Percentiles rank a stretch among this genome's conserved stretches.
Evolutionary conservation across 64 coral and sea anemone genomes (phyloP).

Genomic region (Montipora cactus): DNA sequence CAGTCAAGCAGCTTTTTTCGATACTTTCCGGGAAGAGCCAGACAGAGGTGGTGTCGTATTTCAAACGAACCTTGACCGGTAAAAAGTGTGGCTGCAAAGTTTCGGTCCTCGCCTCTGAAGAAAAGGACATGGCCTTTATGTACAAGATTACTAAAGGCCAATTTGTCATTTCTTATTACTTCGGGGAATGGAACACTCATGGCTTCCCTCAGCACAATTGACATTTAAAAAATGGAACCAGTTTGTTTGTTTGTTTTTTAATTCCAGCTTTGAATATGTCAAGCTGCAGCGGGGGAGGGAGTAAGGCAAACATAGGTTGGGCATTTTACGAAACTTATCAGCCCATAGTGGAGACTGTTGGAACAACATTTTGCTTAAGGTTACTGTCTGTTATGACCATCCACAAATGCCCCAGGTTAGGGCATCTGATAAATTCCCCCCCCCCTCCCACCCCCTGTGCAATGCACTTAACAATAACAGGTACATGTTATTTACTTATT

Average conservation of each 20-base stretch:
- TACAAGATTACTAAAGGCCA: slow-evolving; percentile 71
- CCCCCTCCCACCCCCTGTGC: too few relatives aligned
- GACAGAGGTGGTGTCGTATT: slow-evolving; percentile 40
- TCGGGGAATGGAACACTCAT: slow-evolving; percentile 79
- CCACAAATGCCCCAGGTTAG: too few relatives aligned
- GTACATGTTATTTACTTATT: too few relatives aligned
- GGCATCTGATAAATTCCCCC: neutral
- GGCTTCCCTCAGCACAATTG: slow-evolving; percentile 51
- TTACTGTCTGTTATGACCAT: too few relatives aligned
- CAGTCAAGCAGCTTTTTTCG: slow-evolving; percentile 60
- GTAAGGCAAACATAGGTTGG: neutral
- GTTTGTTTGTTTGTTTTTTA: neutral
- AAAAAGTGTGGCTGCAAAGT: slow-evolving; percentile 53
- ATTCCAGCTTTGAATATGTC: neutral
- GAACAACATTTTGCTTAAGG: too few relatives aligned
- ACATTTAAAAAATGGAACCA: neutral
- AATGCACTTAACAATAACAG: too few relatives aligned
- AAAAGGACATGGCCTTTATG: slow-evolving; percentile 68
- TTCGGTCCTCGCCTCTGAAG: slow-evolving; percentile 61
- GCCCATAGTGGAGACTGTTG: too few relatives aligned
- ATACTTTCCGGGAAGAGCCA: slow-evolving; percentile 39
- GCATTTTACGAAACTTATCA: neutral
- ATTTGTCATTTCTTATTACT: slow-evolving; percentile 55
- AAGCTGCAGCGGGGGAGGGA: neutral
- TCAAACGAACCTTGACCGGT: slow-evolving; percentile 57